A percentile compares a stretch with the other conserved stretches of the same genome.
Conservation (phyloP, 2,113 vertebrate species). For the Leiothrix lutea region DNA sequence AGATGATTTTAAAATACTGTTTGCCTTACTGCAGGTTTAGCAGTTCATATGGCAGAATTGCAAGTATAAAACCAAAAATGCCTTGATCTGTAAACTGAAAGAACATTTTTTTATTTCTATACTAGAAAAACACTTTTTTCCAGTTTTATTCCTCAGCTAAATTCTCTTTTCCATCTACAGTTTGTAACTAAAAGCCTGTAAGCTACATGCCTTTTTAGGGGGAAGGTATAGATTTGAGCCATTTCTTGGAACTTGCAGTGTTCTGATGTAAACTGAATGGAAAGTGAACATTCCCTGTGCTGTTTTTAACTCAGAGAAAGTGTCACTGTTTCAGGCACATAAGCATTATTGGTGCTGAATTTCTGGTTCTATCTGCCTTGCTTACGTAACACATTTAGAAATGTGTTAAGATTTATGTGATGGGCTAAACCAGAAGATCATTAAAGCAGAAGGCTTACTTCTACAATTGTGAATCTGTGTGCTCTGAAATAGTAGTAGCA, state of each 20-base stretch:
- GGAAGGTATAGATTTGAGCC: neutral
- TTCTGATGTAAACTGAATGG: neutral
- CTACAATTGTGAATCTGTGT: slow-evolving; percentile 33
- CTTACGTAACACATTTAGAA: neutral
- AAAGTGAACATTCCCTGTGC: neutral
- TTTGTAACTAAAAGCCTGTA: neutral
- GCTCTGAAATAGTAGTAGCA: slow-evolving; percentile 62
- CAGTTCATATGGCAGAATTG: neutral
- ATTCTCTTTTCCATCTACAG: neutral
- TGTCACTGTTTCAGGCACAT: neutral
- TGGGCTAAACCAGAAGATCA: neutral
- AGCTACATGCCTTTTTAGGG: neutral
- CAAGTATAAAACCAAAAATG: neutral
- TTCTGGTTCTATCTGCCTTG: slow-evolving; percentile 4
- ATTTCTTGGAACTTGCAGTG: neutral
- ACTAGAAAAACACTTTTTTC: neutral
- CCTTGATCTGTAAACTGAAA: neutral
- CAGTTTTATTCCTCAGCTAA: neutral
- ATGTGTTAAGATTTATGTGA: neutral
- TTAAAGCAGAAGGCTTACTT: slow-evolving; percentile 23
- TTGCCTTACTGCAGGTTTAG: neutral
- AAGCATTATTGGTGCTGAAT: neutral
- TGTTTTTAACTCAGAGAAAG: neutral
- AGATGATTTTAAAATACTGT: neutral
- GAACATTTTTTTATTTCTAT: neutral